phyloP scores from a whole-genome alignment of 2,113 vertebrate species.

The Alethe castanea region DNA sequence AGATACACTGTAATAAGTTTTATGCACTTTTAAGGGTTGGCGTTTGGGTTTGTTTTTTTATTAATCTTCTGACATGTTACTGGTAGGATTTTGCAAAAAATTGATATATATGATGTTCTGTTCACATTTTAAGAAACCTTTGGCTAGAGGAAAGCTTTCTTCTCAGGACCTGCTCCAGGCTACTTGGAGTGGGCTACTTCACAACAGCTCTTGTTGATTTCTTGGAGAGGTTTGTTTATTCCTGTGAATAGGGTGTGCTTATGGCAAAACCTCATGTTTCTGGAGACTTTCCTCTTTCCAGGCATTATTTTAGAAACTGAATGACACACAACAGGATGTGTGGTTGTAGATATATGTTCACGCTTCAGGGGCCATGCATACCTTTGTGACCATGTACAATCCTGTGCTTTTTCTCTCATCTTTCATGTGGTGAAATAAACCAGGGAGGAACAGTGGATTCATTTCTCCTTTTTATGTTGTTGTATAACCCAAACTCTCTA shows the following conservation, averaged over 20 bases:
- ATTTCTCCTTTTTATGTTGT: neutral
- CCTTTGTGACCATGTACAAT: slow-evolving; percentile 1
- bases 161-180: neutral
- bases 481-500: neutral
- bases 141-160: neutral
- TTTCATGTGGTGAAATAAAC: slow-evolving; percentile 38
- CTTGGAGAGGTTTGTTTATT: slow-evolving; percentile 15
- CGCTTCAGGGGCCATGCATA: neutral
- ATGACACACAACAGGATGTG: slow-evolving; percentile 20
- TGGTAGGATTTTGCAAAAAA: neutral
- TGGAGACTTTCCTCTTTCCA: slow-evolving; percentile 14
- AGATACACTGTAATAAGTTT: neutral
- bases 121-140: neutral
- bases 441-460: neutral
- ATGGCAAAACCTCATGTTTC: slow-evolving; percentile 6
- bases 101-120: neutral
- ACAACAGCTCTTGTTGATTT: neutral
- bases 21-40: neutral
- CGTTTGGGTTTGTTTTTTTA: neutral
- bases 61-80: neutral
- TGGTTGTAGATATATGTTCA: neutral
- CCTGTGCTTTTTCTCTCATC: slow-evolving; percentile 7
- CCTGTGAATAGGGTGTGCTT: neutral
- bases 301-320: slow-evolving; percentile 17
- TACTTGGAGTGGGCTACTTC: neutral